Evolutionary conservation across 2,888 invertebrate genomes (phyloP).

Genomic region (Ophraella communa): DNA sequence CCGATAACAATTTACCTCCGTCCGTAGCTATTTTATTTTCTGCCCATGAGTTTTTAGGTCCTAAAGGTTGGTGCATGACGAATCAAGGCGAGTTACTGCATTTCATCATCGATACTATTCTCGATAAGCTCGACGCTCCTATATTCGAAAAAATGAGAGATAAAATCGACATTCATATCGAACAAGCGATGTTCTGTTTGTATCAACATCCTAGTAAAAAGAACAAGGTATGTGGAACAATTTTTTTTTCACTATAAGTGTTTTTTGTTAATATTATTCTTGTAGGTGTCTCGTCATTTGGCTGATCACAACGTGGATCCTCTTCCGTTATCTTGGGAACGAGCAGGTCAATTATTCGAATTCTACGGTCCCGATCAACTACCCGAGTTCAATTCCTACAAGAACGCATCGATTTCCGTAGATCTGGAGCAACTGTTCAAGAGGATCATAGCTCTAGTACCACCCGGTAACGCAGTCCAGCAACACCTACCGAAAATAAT

Average conservation of each 20-base stretch:
- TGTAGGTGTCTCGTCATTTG: constrained; percentile 66
- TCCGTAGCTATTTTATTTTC: constrained; percentile 80
- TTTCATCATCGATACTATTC: constrained; percentile 77
- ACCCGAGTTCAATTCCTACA: constrained; percentile 82
- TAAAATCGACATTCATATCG: constrained; percentile 78
- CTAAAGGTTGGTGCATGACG: constrained; percentile 77
- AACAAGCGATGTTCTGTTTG: constrained; percentile 86
- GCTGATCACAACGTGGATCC: constrained; percentile 79
- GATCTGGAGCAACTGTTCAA: constrained; percentile 80
- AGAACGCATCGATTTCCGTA: constrained; percentile 76
- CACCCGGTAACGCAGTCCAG: constrained; percentile 71
- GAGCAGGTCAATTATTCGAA: constrained; percentile 78
- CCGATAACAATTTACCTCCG: constrained; percentile 68
- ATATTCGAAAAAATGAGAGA: constrained; percentile 69
- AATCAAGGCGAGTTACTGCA: constrained; percentile 79
- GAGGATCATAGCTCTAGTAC: constrained; percentile 73
- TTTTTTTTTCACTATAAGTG: background rate
- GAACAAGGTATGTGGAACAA: constrained; percentile 61
- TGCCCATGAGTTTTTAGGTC: constrained; percentile 82
- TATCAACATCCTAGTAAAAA: constrained; percentile 82
- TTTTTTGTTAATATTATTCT: constrained; percentile 1
- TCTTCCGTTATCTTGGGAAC: constrained; percentile 74
- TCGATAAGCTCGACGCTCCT: constrained; percentile 73
- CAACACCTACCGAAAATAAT: constrained; percentile 62
- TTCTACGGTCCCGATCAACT: constrained; percentile 80